phyloP scores from a whole-genome alignment of 2,113 vertebrate genomes.

The Lophura nycthemera region DNA sequence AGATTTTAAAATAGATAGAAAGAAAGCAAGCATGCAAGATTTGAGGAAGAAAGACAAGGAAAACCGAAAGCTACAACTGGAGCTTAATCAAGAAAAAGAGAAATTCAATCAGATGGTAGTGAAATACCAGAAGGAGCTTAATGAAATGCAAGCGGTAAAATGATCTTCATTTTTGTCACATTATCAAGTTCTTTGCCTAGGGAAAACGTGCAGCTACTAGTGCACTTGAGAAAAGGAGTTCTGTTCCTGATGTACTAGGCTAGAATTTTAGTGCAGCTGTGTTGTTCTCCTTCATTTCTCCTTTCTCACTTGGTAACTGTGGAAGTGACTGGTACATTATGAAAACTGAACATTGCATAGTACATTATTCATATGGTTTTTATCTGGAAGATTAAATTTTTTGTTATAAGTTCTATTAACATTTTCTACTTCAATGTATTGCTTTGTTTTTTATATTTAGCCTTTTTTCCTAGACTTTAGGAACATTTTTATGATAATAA shows the following conservation, averaged over 20 bases:
- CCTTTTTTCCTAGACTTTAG: background rate
- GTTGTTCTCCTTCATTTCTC: background rate
- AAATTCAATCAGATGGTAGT: constrained; percentile 98
- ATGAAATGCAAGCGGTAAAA: constrained; percentile 95
- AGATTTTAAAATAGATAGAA: constrained; percentile 98
- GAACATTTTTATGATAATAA: background rate
- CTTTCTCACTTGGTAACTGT: background rate
- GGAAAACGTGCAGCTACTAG: background rate
- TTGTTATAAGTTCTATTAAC: background rate
- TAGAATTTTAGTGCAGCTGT: background rate
- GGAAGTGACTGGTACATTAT: background rate
- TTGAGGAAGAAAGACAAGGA: constrained; percentile 99
- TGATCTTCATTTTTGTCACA: background rate
- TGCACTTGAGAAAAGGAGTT: background rate
- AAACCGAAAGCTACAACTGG: constrained; percentile 95
- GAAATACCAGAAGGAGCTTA: constrained; percentile 94
- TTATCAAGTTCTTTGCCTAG: background rate
- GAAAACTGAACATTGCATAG: background rate
- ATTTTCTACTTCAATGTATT: background rate
- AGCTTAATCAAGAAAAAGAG: constrained; percentile 98
- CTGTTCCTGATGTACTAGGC: background rate
- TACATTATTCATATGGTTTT: background rate
- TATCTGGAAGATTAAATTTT: background rate
- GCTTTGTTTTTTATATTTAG: background rate
- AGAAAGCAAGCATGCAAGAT: constrained; percentile 95